Conservation (phyloP, 1,140 invertebrate species). For the Cherax destructor region DNA sequence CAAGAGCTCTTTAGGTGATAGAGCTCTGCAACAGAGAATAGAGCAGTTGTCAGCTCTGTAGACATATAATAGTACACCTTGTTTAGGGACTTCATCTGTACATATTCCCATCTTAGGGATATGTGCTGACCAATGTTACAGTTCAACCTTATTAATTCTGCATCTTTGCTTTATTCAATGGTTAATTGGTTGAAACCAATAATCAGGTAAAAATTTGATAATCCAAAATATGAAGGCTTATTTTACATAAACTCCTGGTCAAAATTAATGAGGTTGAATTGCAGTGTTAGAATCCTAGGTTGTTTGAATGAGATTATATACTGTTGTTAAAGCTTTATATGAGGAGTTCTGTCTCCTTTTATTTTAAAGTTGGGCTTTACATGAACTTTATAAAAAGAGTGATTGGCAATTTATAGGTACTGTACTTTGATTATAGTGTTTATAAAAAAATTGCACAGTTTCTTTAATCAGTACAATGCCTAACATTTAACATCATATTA, state of each 20-base stretch:
- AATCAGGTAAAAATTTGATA: not conserved
- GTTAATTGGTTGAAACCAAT: slow-evolving; percentile 16
- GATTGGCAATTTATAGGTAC: slow-evolving; percentile 32
- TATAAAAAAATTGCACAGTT: slow-evolving; percentile 13
- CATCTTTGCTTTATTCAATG: not conserved
- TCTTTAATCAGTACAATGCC: slow-evolving; percentile 15
- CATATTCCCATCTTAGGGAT: slow-evolving; percentile 37
- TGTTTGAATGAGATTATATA: slow-evolving; percentile 30
- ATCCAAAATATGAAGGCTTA: not conserved
- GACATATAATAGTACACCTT: slow-evolving; percentile 7
- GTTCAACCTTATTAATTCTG: slow-evolving; percentile 36
- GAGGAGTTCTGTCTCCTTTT: slow-evolving; percentile 23
- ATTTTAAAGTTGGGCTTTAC: slow-evolving; percentile 27
- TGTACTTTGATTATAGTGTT: slow-evolving; percentile 16
- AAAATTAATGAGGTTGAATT: slow-evolving; percentile 36
- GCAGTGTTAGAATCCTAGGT: slow-evolving; percentile 38
- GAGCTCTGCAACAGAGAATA: not conserved
- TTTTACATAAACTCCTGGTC: not conserved
- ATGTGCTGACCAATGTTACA: slow-evolving; percentile 40
- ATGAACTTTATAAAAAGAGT: slow-evolving; percentile 35
- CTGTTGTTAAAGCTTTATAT: slow-evolving; percentile 49
- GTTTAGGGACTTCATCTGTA: slow-evolving; percentile 36
- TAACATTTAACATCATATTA: not conserved
- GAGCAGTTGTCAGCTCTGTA: slow-evolving; percentile 29
- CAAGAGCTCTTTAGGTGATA: slow-evolving; percentile 1